Evolutionary conservation across 2,888 invertebrate genomes (phyloP).

Genomic region (Andrena fulva): DNA sequence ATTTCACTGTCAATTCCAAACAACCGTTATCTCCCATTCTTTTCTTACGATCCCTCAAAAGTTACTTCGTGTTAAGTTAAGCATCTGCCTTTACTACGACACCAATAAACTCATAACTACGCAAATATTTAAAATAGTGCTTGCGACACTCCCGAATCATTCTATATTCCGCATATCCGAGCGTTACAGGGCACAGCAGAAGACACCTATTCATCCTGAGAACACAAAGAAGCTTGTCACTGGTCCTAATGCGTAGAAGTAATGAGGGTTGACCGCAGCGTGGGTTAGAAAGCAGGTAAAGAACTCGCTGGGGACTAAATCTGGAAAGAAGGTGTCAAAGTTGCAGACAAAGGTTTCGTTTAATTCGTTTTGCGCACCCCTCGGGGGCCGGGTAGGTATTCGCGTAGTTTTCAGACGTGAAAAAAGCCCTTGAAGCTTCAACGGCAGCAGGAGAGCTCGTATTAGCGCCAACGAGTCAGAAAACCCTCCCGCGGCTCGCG

Average conservation of each 20-base stretch:
- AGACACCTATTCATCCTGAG: no score
- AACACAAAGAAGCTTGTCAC: no score
- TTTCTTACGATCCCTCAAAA: no score
- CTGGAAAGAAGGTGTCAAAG: slow-evolving; percentile 55
- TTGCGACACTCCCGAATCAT: no score
- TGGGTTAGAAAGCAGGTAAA: slow-evolving; percentile 2
- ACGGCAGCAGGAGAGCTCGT: slow-evolving; percentile 63
- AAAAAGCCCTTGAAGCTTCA: slow-evolving; percentile 66
- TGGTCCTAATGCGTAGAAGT: neutral
- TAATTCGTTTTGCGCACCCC: slow-evolving; percentile 55
- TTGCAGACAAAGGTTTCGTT: slow-evolving; percentile 51
- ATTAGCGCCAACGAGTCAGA: slow-evolving; percentile 74
- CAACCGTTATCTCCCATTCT: no score
- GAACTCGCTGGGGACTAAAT: slow-evolving; percentile 12
- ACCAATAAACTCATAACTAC: no score
- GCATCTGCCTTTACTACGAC: no score
- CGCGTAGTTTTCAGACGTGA: slow-evolving; percentile 68
- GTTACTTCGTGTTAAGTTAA: no score
- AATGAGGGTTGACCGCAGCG: neutral
- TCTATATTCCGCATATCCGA: no score
- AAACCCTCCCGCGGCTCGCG: slow-evolving; percentile 75
- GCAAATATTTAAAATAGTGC: no score
- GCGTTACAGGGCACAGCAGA: no score
- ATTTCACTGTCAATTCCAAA: no score
- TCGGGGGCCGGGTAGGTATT: slow-evolving; percentile 31